Evolutionary conservation across 2,797 vertebrate species (phyloP), one percentile per base, ranked within the genome.

Genomic region (Melanotaenia boesemani): DNA sequence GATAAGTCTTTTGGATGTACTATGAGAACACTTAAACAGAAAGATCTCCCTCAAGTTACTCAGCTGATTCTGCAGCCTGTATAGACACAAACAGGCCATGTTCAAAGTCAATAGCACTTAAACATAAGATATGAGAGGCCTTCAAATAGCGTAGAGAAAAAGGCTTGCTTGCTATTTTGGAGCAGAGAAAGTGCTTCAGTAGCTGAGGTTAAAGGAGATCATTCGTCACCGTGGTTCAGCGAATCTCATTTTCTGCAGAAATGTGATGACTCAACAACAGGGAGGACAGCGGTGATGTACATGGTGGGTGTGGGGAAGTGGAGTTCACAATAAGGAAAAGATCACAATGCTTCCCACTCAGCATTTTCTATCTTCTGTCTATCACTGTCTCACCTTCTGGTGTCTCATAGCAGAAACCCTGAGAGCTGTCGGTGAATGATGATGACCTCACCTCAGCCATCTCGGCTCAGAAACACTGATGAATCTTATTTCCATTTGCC

Each of bases 61-160:
- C 59, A 44, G 70, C 77, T 79, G 78, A 86, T 81, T 70, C 4
- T 37, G 46, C 10, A 12, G 67, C 79, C 77, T 64, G 76, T 83
- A 70, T 66, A 77, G 84, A 63, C 66, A 59, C 22, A 37, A 78
- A 81, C 73, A 48, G 77, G 80, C 71, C 63, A 70, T 28, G 78
- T 83, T 91, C 80, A 89, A 88, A 91, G 90, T 90, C 90, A 88
- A 91, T 67, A 85, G 86, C 85, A 82, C 87, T 91, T 88, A 74
- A 87, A 85, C 66, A 58, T 22, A 50, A 80, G 86, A 84, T 80
- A 86, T 63, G 71, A 82, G 74, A 72, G 74, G 84, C 69, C 87
- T 88, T 83, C 72, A 81, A 70, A 79, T 63, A 71, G 59, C 36
- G 24, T 48, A 68, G 74, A 82, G 73, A 80, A 86, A 83, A 84